phyloP scores from a whole-genome alignment of 1,140 invertebrate species.

The Neodiprion lecontei region DNA sequence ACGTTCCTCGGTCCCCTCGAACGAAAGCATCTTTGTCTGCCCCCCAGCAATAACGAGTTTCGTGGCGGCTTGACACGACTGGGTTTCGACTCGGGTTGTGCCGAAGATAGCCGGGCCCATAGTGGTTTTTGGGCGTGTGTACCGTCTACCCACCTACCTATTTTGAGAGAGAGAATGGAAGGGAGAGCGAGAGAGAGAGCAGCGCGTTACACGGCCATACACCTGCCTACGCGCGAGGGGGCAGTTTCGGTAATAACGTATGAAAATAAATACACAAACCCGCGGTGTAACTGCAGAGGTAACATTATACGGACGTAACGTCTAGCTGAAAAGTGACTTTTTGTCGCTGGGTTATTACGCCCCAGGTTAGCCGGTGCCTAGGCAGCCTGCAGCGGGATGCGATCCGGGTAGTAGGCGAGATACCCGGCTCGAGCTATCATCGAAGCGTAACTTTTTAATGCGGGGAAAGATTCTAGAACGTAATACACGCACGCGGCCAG shows the following conservation, averaged over 20 bases:
- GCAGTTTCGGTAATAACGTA: slow-evolving; percentile 4
- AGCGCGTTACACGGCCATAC: neutral
- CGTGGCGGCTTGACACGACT: neutral
- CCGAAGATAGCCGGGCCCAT: neutral
- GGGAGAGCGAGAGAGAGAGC: no score
- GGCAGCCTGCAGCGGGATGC: neutral
- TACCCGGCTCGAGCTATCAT: neutral
- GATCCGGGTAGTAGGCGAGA: neutral
- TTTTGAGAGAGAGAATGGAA: neutral
- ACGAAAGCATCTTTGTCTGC: slow-evolving; percentile 1
- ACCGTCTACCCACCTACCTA: neutral
- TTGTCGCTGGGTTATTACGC: slow-evolving; percentile 1
- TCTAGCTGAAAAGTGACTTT: neutral
- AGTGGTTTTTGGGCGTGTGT: neutral
- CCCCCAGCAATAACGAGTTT: slow-evolving; percentile 6
- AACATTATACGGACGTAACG: neutral
- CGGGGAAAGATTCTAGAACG: neutral
- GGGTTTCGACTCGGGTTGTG: neutral
- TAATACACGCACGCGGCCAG: neutral
- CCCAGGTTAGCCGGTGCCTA: neutral
- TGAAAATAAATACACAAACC: slow-evolving; percentile 2
- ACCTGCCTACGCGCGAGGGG: neutral
- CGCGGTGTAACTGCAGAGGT: neutral
- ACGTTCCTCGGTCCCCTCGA: neutral
- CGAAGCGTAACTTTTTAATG: slow-evolving; percentile 3